Base-by-base conservation (phyloP, 2,888 invertebrate genomes). In the Ochropleura plecta region DNA sequence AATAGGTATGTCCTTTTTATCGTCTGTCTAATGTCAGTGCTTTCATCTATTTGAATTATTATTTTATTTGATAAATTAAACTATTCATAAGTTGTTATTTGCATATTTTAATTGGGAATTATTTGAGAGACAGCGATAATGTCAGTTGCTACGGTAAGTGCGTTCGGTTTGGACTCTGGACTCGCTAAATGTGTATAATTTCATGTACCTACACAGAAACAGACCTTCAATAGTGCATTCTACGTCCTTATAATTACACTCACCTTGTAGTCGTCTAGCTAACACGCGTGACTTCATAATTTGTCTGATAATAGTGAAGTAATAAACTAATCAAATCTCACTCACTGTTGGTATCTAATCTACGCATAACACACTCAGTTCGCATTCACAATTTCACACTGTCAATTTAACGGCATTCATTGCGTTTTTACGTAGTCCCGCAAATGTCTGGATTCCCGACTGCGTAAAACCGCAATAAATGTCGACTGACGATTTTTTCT, bases 191-290 rank as follows among this genome's bases (percentile, higher is more conserved):
- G 49, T 55, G 44, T 68, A 46, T 79, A 65, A 79, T 83, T 81
- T 79, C 8, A 63, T 73, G 67, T 67, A 83, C 30, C 30, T 30
- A 30, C 62, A 57, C 57, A 62, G 30, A 30, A 57, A 57, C 57
- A 62, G 30, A 70, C 70, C 68, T 81, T 81, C 57, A 84, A 66
- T 60, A 79, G 55, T 68, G 67, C 71, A 71, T 48, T 69, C 62
- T 55, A 57, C 68, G 40, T 59, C 71, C 75, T 49, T 78, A 69
- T 87, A 83, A 85, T 79, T 76, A 79, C 73, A 68, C 73, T 83
- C 67, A 77, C 85, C 87, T 86, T 87, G 85, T 62, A 62, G 30
- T 49, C 46, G 57, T 76, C 40, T 20, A 69, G 12, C 30, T 73
- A 14, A 42, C 42, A 60, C 16, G 46, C 48, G 48, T 60, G 40